Percentiles rank a stretch among this genome's conserved stretches.
Evolutionary conservation across 1,140 invertebrate species (phyloP).

Genomic region (Atta texana): DNA sequence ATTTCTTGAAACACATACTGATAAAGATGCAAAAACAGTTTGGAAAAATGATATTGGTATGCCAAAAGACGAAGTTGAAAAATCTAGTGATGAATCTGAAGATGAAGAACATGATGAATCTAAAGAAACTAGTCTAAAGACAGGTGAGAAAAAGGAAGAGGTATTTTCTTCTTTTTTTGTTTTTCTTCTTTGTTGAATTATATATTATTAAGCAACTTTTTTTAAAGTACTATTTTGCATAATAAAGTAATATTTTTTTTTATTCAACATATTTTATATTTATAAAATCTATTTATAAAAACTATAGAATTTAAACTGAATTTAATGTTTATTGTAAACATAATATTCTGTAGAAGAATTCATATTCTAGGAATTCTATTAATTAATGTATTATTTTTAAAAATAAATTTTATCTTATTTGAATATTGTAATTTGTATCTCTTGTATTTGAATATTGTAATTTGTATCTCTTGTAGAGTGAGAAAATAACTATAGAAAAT

Average conservation of each 20-base stretch:
- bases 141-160: slow-evolving; percentile 84
- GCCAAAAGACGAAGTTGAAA: slow-evolving; percentile 69
- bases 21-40: slow-evolving; percentile 87
- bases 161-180: slow-evolving; percentile 15
- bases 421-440: not conserved
- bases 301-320: not conserved
- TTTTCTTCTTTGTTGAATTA: slow-evolving; percentile 24
- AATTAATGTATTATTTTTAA: not conserved
- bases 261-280: not conserved
- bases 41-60: slow-evolving; percentile 92
- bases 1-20: slow-evolving; percentile 93
- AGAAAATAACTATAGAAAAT: not conserved
- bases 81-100: slow-evolving; percentile 53
- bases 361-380: not conserved
- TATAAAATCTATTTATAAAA: too few species aligned
- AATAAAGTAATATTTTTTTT: not conserved
- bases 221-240: not conserved
- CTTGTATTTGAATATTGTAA: not conserved
- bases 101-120: slow-evolving; percentile 80
- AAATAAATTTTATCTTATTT: slow-evolving; percentile 6
- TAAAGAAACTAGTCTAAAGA: slow-evolving; percentile 70
- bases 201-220: not conserved
- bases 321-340: slow-evolving; percentile 19
- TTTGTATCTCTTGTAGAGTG: not conserved
- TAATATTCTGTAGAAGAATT: not conserved